Evolutionary conservation across 2,797 vertebrate genomes (phyloP), one percentile per base, ranked within the genome.

Genomic region (Spinibarbus caldwelli): DNA sequence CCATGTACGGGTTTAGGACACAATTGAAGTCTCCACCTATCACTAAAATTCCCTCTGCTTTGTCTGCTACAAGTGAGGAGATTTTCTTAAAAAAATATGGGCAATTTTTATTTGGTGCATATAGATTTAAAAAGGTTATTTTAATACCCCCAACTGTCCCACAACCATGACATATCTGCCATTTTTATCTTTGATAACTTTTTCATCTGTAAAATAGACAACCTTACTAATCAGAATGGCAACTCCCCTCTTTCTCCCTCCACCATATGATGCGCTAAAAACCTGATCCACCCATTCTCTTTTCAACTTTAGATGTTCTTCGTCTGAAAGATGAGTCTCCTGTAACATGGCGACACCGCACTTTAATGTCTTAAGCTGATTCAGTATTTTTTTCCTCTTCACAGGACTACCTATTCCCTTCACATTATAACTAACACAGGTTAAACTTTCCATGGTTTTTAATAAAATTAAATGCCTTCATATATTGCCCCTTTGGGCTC

Each of bases 91-190:
- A 71, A 45, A 86, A 86, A 17, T 9, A 31, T 17, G 62, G 71
- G 41, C 64, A 38, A 6, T 87, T 83, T 62, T 85, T 62, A 31
- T 85, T 87, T 9, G 70, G 85, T 0, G 75, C 86, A 68, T 86
- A 84, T 11, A 84, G 0, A 84, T 87, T 87, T 17, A 84, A 26
- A 10, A 15, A 43, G 12, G 38, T 85, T 78, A 84, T 38, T 23
- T 17, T 62, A 23, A 59, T 54, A 34, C 45, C 23, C 29, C 43
- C 75, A 43, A 78, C 23, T 54, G 45, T 72, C 8, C 83, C 83
- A 84, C 52, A 38, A 70, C 76, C 66, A 79, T 79, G 26, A 79
- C 19, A 85, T 79, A 67, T 21, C 76, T 38, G 29, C 66, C 34
- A n/a, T 59, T 12, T 21, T 71, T 54, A 9, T 85, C 83, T 71